Evolutionary conservation across 2,888 invertebrate species (phyloP).

Genomic region (Trimorus sp.): DNA sequence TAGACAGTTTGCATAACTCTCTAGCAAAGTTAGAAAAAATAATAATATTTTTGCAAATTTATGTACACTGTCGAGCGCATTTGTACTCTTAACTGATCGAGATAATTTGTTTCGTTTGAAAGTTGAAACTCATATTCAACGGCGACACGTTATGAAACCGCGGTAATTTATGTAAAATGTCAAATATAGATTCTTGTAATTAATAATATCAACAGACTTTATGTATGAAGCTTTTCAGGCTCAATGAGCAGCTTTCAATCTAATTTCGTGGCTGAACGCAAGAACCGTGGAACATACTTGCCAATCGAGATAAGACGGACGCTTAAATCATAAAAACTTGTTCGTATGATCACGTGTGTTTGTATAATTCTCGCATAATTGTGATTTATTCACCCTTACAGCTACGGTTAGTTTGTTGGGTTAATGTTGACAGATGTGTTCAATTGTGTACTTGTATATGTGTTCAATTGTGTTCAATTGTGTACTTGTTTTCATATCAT

Average conservation of each 20-base stretch:
- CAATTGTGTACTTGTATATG: too few relatives aligned
- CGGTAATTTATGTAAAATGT: slow-evolving; percentile 41
- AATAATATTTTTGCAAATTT: slow-evolving; percentile 47
- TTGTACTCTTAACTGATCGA: slow-evolving; percentile 36
- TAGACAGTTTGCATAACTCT: slow-evolving; percentile 34
- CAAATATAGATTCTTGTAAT: slow-evolving; percentile 17
- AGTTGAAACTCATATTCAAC: slow-evolving; percentile 18
- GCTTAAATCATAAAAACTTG: too few relatives aligned
- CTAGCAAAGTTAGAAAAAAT: slow-evolving; percentile 35
- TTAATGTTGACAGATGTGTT: too few relatives aligned
- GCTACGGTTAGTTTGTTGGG: too few relatives aligned
- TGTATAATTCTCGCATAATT: too few relatives aligned
- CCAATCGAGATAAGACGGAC: too few relatives aligned
- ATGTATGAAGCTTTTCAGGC: not conserved
- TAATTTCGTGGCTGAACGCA: not conserved
- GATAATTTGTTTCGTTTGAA: slow-evolving; percentile 44
- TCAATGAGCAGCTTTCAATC: not conserved
- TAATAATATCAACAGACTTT: slow-evolving; percentile 24
- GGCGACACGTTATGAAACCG: slow-evolving; percentile 28
- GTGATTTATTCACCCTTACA: too few relatives aligned
- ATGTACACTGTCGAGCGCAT: slow-evolving; percentile 28
- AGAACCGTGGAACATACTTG: not conserved
- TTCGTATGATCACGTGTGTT: too few relatives aligned
- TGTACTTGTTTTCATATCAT: too few relatives aligned
- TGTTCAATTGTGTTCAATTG: too few relatives aligned